These are phyloP conservation scores for Cynodonichthys magdalenae DNA, from an alignment of 2,797 vertebrate genomes.

Conservation along the genomic window DNA sequence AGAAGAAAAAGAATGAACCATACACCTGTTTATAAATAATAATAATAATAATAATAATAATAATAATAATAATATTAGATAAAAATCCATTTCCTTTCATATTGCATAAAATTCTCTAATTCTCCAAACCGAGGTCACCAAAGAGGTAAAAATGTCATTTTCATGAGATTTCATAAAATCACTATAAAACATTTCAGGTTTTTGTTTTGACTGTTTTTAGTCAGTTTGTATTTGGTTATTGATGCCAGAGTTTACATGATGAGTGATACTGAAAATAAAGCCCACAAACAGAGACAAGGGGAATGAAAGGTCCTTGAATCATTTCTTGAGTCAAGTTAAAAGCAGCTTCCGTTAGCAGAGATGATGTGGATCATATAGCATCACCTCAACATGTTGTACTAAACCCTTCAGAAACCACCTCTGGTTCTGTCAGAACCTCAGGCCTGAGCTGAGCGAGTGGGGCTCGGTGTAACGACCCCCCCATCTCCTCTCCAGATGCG, in stretches of 20 bases:
- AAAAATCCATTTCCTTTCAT: too few species aligned
- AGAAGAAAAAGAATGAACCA: too few species aligned
- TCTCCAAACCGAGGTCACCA: too few species aligned
- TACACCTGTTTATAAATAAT: too few species aligned
- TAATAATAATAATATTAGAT: too few species aligned
- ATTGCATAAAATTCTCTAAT: too few species aligned
- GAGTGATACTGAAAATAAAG: slow-evolving; percentile 43
- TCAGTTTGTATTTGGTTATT: slow-evolving; percentile 48
- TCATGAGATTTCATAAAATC: too few species aligned
- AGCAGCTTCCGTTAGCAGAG: slow-evolving; percentile 56
- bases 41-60: too few species aligned
- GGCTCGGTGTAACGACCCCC: slow-evolving; percentile 64
- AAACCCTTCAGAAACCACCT: slow-evolving; percentile 5
- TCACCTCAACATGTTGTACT: slow-evolving; percentile 17
- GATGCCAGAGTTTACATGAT: slow-evolving; percentile 64
- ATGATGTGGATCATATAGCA: slow-evolving; percentile 51
- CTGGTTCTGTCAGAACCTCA: slow-evolving; percentile 53
- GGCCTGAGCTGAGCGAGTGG: slow-evolving; percentile 16
- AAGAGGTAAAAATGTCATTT: too few species aligned
- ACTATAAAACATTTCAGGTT: slow-evolving; percentile 21
- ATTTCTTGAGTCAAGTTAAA: slow-evolving; percentile 66
- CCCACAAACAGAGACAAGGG: slow-evolving; percentile 27
- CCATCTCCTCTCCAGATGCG: slow-evolving; percentile 63
- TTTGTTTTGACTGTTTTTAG: slow-evolving; percentile 53
- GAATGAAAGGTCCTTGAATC: slow-evolving; percentile 55